A percentile compares a stretch with the other conserved stretches of the same genome.
Conservation (phyloP, 2,888 invertebrate species). For the Sinopyrophorus schimmeli region DNA sequence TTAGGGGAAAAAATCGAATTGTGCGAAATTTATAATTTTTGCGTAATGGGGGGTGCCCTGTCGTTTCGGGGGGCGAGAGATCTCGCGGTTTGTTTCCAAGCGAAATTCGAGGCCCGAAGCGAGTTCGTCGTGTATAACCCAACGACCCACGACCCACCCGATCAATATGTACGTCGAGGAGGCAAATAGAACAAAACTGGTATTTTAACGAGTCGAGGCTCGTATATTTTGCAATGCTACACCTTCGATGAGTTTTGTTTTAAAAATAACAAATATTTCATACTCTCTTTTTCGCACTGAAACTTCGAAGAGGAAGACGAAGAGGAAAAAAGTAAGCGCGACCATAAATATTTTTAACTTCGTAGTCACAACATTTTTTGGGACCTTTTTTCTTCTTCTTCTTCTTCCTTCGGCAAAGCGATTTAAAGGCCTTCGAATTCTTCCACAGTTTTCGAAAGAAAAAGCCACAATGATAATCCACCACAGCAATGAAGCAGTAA, state of each 20-base stretch:
- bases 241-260: conserved; percentile 29
- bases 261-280: conserved; percentile 28
- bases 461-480: too few species aligned
- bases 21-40: too few species aligned
- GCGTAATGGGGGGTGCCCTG: too few species aligned
- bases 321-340: conserved; percentile 17
- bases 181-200: conserved; percentile 32
- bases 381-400: conserved; percentile 7
- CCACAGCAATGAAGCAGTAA: conserved; percentile 18
- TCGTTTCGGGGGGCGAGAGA: neutral
- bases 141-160: conserved; percentile 22
- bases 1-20: too few species aligned
- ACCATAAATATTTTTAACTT: conserved; percentile 27
- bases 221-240: conserved; percentile 31
- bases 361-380: conserved; percentile 27
- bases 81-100: neutral
- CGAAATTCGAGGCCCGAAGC: conserved; percentile 10
- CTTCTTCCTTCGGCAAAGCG: too few species aligned
- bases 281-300: too few species aligned
- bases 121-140: too few species aligned
- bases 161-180: conserved; percentile 31
- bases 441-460: too few species aligned
- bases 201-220: conserved; percentile 29
- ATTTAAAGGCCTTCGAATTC: too few species aligned
- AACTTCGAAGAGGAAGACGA: too few species aligned